Base-by-base conservation (phyloP, 2,888 invertebrate species). In the Tenthredo scrophulariae region DNA sequence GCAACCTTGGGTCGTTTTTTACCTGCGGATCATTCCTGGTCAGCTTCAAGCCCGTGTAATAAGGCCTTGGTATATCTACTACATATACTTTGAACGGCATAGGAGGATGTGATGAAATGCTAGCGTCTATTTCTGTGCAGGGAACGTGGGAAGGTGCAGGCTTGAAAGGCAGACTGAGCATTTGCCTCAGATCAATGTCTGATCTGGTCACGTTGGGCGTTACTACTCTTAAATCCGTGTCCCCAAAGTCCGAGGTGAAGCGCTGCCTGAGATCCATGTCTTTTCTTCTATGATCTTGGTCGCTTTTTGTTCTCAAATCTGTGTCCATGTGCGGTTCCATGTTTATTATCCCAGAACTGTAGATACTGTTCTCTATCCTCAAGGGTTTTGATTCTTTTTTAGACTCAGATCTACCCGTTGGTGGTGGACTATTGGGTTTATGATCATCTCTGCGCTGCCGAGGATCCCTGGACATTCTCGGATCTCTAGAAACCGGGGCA, bases 71-170 rank as follows among this genome's bases (percentile, higher is more conserved):
- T 90, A 97, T 96, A 85, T 96, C 95, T 84, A 97, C 93, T 18
- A 94, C 90, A 67, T 92, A 91, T 7, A 96, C 94, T 91, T 96
- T 96, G 94, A 96, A 98, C 0, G 94, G 89, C 83, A 98, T 96
- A 0, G 97, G 96, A 0, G 96, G 95, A 92, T 98, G 97, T 67
- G 97, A 96, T 83, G 96, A 96, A 72, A 97, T 95, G 58, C 97
- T 97, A 10, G 97, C 98, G 91, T 97, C 97, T 86, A 98, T 97
- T 94, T 98, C 98, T 0, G 96, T 97, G 40, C 97, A 97, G 0
- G 98, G 97, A 18, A 96, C 95, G 91, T 97, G 97, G 89, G 97
- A 96, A n/a, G 97, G 96, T 77, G 96, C 96, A 10, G 97, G 96
- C 92, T 97, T 97, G 90, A 97, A 97, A 0, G 97, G 97, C 85